phyloP scores from a whole-genome alignment of 2,797 vertebrate genomes.

The Pristis pectinata region DNA sequence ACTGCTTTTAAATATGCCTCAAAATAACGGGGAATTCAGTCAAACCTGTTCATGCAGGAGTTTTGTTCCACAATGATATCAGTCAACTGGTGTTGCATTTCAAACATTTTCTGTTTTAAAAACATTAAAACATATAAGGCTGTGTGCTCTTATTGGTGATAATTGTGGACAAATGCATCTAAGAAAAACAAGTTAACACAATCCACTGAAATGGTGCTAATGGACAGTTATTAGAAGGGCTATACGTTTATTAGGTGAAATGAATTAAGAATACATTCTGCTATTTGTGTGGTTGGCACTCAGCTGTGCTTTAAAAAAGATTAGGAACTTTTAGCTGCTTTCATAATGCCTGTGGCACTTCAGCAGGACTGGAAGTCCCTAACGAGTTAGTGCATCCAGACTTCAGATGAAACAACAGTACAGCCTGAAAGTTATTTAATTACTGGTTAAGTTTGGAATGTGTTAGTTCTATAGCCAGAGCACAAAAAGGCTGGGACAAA shows the following conservation, averaged over 20 bases:
- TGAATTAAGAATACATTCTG: not conserved
- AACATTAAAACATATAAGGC: not conserved
- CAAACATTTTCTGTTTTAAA: not conserved
- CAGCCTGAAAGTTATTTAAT: not conserved
- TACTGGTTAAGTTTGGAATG: conserved; percentile 29
- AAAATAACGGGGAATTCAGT: no score
- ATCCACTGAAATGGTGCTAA: not conserved
- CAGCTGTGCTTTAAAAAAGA: not conserved
- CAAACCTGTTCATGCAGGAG: no score
- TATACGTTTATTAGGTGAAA: not conserved
- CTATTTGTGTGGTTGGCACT: not conserved
- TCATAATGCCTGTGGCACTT: not conserved
- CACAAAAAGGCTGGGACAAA: not conserved
- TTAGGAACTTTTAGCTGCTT: not conserved
- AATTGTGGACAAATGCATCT: not conserved
- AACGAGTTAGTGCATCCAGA: not conserved
- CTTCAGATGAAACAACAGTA: not conserved
- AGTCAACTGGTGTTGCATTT: not conserved
- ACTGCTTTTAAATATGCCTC: no score
- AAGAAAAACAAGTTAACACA: not conserved
- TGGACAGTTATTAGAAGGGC: not conserved
- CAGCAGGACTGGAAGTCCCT: not conserved
- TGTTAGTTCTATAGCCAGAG: not conserved
- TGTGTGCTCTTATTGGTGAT: not conserved
- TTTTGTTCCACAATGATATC: not conserved